Percentiles rank a stretch among this genome's conserved stretches.
phyloP scores from a whole-genome alignment of 2,113 vertebrate genomes.

The Equus przewalskii region DNA sequence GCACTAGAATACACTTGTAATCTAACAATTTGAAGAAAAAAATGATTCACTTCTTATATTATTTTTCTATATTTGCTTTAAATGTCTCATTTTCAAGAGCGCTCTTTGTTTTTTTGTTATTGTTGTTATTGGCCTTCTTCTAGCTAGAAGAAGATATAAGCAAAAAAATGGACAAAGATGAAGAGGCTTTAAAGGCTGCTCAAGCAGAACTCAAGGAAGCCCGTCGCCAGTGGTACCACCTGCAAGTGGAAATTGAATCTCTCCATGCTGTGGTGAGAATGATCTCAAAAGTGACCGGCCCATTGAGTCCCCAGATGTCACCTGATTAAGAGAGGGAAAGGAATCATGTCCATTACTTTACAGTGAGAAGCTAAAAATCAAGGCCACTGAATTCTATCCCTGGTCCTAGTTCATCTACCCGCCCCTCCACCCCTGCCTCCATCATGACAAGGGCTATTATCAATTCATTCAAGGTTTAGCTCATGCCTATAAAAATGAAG shows the following conservation, averaged over 20 bases:
- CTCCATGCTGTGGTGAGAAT: constrained; percentile 94
- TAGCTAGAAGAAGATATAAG: constrained; percentile 89
- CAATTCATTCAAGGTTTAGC: neutral
- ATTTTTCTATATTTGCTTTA: neutral
- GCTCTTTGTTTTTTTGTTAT: neutral
- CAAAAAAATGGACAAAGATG: constrained; percentile 93
- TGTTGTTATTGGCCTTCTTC: constrained; percentile 24
- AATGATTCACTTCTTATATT: neutral
- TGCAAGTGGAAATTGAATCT: constrained; percentile 96
- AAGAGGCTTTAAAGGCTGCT: constrained; percentile 92
- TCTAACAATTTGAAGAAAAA: neutral
- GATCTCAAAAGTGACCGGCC: neutral
- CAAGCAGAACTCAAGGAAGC: constrained; percentile 94
- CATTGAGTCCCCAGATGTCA: neutral
- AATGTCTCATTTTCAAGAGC: neutral
- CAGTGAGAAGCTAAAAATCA: neutral
- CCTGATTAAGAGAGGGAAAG: neutral
- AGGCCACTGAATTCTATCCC: neutral
- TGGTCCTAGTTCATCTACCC: neutral
- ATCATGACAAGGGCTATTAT: neutral
- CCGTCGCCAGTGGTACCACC: constrained; percentile 93
- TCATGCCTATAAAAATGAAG: neutral
- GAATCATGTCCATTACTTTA: neutral
- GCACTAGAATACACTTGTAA: neutral
- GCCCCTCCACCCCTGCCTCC: neutral